Base-by-base conservation (phyloP, 1,140 invertebrate genomes). In the Hesperophylax magnus region DNA sequence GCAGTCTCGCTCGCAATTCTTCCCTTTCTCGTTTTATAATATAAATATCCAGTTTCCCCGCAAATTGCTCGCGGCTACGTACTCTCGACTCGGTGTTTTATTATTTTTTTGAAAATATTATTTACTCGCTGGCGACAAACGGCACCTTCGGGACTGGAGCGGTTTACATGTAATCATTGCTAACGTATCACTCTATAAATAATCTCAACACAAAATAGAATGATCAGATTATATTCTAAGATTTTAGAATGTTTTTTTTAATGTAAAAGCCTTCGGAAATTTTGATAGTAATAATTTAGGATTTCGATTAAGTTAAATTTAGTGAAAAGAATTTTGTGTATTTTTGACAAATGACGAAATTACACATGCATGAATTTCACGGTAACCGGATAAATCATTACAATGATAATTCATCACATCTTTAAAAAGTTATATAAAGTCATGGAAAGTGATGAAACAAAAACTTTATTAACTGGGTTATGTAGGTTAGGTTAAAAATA, bases 181-280 rank as follows among this genome's bases (percentile, higher is more conserved):
- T 69, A 79, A 82, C 78, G 78, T 82, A 82, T 80, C 81, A 80
- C 79, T 83, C 82, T 79, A 81, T 83, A 83, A 83, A 83, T 83
- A 78, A 81, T 76, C 79, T 71, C 24, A 22, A 56, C 54, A 58
- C 52, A 65, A 79, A 83, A 83, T 83, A 80, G 61, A 82, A 80
- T 47, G 58, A 60, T 74, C 79, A 77, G 79, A 81, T 81, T 77
- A 14, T 47, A 20, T 20, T 77, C 58, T 77, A 77, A 31, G 63
- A 34, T 34, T 34, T 67, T 22, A 22, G 17, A 34, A 31, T 65
- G 63, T 17, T 22, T 34, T 65, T 67, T 34, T 67, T 31, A 14
- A 1, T 1, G 9, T 1, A 11, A 47, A 11, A 27, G 2, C 9
- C 39, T 8, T 47, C 9, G 14, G 11, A 47, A 47, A 47, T 8